These are phyloP conservation scores for Macropis europaea DNA, from an alignment of 2,888 invertebrate species.

Conservation along the genomic window DNA sequence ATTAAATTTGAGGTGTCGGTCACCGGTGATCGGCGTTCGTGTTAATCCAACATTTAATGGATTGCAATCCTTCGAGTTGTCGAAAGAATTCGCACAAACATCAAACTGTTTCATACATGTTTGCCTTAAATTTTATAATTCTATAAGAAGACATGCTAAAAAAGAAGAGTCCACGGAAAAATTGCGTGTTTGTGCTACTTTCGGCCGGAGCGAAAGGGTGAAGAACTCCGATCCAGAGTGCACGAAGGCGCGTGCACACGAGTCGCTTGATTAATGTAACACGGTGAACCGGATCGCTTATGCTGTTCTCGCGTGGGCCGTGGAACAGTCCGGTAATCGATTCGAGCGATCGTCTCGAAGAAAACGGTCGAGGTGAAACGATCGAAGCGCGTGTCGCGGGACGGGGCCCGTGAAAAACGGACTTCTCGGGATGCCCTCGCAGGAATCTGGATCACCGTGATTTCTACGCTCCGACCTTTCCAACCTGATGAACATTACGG, in stretches of 20 bases:
- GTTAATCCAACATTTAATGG: too few species aligned
- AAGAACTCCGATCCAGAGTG: conserved; percentile 12
- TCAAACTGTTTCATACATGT: too few species aligned
- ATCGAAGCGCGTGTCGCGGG: conserved; percentile 28
- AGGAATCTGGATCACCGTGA: conserved; percentile 38
- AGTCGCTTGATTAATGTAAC: conserved; percentile 53
- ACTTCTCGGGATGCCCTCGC: neutral
- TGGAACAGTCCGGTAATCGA: conserved; percentile 52
- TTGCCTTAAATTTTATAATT: too few species aligned
- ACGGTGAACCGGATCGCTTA: conserved; percentile 28
- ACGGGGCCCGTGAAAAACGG: conserved; percentile 12
- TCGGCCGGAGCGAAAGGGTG: too few species aligned
- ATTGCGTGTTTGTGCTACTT: too few species aligned
- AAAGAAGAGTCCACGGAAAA: too few species aligned
- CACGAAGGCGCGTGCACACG: conserved; percentile 33
- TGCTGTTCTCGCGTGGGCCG: conserved; percentile 43
- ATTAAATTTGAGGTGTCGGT: too few species aligned
- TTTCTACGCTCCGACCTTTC: conserved; percentile 15
- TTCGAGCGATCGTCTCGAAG: conserved; percentile 55
- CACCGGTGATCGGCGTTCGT: too few species aligned
- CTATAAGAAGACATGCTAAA: too few species aligned
- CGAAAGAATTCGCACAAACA: too few species aligned
- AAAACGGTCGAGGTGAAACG: conserved; percentile 36
- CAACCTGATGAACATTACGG: conserved; percentile 50
- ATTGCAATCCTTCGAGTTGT: too few species aligned